These are phyloP conservation scores for Platycercus adscitus DNA, from an alignment of 2,113 vertebrate genomes.

Conservation along the genomic window DNA sequence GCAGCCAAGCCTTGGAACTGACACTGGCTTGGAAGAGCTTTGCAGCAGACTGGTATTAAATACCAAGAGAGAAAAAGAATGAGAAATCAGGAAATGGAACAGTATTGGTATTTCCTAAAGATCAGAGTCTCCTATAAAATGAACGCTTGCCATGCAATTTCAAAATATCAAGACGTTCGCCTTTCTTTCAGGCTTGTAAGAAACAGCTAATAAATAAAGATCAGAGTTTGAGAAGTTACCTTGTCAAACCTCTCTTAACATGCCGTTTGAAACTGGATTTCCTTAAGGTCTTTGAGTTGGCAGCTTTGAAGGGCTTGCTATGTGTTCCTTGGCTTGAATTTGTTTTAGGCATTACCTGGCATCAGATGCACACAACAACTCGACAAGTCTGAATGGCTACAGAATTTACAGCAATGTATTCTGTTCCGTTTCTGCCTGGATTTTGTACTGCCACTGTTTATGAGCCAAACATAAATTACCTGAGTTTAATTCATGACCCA, in stretches of 20 bases:
- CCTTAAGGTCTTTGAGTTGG: background rate
- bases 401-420: slow-evolving; percentile 8
- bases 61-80: slow-evolving; percentile 7
- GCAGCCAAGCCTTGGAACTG: slow-evolving; percentile 2
- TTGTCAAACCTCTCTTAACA: background rate
- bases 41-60: background rate
- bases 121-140: slow-evolving; percentile 15
- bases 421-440: background rate
- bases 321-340: background rate
- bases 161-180: background rate
- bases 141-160: background rate
- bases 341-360: slow-evolving; percentile 8
- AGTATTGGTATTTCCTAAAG: slow-evolving; percentile 24
- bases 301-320: background rate
- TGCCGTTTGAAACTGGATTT: slow-evolving; percentile 5
- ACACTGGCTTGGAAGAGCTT: background rate
- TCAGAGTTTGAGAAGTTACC: background rate
- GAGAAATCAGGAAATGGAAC: slow-evolving; percentile 24
- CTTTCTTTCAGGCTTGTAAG: slow-evolving; percentile 20
- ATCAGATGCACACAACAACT: background rate
- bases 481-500: slow-evolving; percentile 25
- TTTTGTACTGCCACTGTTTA: background rate
- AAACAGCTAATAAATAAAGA: slow-evolving; percentile 44
- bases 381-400: background rate
- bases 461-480: slow-evolving; percentile 43